Base-by-base conservation (phyloP, 1,140 invertebrate genomes). In the Pseudomyrmex cubaensis region DNA sequence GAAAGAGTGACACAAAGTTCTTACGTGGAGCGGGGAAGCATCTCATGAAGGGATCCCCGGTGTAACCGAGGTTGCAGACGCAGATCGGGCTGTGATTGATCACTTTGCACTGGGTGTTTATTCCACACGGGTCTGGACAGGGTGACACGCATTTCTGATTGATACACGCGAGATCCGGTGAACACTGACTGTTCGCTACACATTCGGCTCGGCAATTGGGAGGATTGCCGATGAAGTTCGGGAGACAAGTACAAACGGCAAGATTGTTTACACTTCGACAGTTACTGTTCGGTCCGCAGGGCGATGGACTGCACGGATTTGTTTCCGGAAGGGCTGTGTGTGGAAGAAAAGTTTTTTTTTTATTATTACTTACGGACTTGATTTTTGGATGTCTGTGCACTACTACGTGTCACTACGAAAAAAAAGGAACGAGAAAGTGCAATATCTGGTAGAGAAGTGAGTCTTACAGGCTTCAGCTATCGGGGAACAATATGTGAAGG, bases 261-360 rank as follows among this genome's bases (percentile, higher is more conserved):
- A 95, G 95, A 15, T 95, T 95, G 75, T 96, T 96, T 56, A 95
- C 93, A 25, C 95, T 94, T 46, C 95, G 94, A 89, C 97, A 98
- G 52, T 95, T 92, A 85, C 96, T 96, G 90, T 97, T 97, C 46
- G 96, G 95, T 72, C 96, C 96, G 92, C 96, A 97, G 44, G 96
- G 96, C 54, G 95, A 95, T 54, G 96, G 96, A 84, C 94, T 94
- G 91, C 96, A 96, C 50, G 95, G 95, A 90, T 96, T 92, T 87
- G 70, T 59, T 7, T 78, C 83, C 8, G 57, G 52, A 12, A 48
- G 56, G 5, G 62, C 87, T 89, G 75, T 56, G 12, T 75, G 57
- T 35, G 59, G 73, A 67, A 73, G 77, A 87, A 75, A n/a, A 66
- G 13, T 13, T 22, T 75, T 78, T 25, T 25, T 25, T 22, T 22